Evolutionary conservation across 2,888 invertebrate species (phyloP), one percentile per base, ranked within the genome.

Genomic region (Psylliodes chrysocephalus): DNA sequence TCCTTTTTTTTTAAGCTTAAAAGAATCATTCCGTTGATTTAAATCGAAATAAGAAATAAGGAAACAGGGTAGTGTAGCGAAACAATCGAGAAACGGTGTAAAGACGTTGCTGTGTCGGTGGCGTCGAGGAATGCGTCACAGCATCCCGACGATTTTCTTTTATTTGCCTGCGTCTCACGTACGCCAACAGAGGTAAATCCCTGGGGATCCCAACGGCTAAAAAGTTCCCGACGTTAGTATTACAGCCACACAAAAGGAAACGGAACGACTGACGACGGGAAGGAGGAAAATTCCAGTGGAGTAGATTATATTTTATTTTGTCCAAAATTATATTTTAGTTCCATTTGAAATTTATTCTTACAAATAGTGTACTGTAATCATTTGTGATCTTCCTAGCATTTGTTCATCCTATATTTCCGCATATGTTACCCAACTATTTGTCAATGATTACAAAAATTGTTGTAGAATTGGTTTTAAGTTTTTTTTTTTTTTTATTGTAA

Each of bases 131-230:
- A 44, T 19, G 46, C 46, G 46, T 25, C 46, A 12, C 22, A 67
- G 22, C 46, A 17, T 25, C 46, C n/a, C n/a, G 67, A 44, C 72
- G 72, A 68, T 68, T 75, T 78, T 75, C 77, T 77, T 77, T 75
- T 78, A 78, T 78, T 78, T 78, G 75, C 75, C 76, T 73, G 67
- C 79, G 75, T 71, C 78, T 78, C 79, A 79, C 79, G 79, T 79
- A 72, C 70, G 69, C 69, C 74, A 71, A 71, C 73, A 71, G 71
- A 71, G 76, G 76, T 78, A 77, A 79, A 79, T 78, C 79, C 79
- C 79, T 40, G 28, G 77, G 71, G 77, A 78, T 71, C 71, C 56
- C 49, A 56, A 35, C 60, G 72, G 76, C 77, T 78, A 77, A 77
- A 78, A 79, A 79, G 78, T 79, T 79, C 76, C 76, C 71, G 70